Evolutionary conservation across 2,797 vertebrate genomes (phyloP).

Genomic region (Rhodeus uyekii): DNA sequence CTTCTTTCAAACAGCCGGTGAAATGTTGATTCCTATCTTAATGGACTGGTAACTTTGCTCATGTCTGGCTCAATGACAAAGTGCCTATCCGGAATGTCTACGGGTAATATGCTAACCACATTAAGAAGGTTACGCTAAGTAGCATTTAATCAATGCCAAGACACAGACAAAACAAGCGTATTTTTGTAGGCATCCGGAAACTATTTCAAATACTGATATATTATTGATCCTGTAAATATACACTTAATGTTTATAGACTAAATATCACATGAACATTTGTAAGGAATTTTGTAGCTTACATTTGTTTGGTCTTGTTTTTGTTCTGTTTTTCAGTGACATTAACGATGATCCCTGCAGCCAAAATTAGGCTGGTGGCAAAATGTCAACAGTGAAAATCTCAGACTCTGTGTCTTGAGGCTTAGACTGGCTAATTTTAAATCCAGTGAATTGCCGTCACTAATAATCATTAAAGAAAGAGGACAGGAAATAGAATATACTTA

Average conservation of each 20-base stretch:
- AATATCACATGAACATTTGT: background rate
- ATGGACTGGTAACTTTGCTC: background rate
- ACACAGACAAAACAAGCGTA: background rate
- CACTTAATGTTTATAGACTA: background rate
- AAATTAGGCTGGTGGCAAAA: background rate
- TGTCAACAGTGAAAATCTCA: constrained; percentile 39
- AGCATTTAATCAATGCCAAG: constrained; percentile 24
- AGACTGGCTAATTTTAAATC: constrained; percentile 49
- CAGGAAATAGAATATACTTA: background rate
- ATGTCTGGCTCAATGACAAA: background rate
- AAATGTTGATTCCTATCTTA: background rate
- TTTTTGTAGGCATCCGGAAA: background rate
- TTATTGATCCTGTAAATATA: background rate
- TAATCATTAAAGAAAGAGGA: constrained; percentile 44
- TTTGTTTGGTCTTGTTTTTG: background rate
- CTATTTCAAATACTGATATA: background rate
- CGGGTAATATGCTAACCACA: background rate
- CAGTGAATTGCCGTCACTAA: constrained; percentile 18
- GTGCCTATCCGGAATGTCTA: background rate
- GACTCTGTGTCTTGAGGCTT: constrained; percentile 29
- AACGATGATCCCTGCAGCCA: background rate
- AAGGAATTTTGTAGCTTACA: background rate
- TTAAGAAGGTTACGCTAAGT: constrained; percentile 2
- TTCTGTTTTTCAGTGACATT: background rate
- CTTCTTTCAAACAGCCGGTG: background rate